A percentile compares a stretch with the other conserved stretches of the same genome.
These are phyloP conservation scores for Lepidocyrtoides sp. DNA, from an alignment of 2,888 invertebrate genomes.

Conservation along the genomic window DNA sequence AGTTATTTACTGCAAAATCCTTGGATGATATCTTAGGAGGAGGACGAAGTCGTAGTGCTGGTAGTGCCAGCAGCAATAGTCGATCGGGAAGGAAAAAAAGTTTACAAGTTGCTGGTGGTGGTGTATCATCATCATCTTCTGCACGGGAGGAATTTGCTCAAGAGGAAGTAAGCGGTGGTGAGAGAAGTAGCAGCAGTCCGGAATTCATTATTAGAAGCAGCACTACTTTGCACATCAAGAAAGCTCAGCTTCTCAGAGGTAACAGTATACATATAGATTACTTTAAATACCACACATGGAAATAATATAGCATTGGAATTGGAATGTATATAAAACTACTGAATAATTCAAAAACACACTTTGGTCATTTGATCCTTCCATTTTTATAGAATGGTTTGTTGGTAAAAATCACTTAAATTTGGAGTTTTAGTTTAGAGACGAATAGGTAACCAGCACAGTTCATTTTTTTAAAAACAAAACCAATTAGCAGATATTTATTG, in stretches of 20 bases:
- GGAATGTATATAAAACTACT: too few species aligned
- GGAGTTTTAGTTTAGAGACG: too few species aligned
- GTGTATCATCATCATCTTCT: conserved; percentile 55
- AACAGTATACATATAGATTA: background rate
- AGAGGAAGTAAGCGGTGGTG: conserved; percentile 60
- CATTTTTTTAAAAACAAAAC: too few species aligned
- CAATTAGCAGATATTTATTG: too few species aligned
- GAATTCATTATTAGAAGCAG: conserved; percentile 43
- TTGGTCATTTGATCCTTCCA: too few species aligned
- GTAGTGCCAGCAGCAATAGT: conserved; percentile 25
- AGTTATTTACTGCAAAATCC: conserved; percentile 85
- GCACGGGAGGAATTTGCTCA: conserved; percentile 39
- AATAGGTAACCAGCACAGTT: too few species aligned
- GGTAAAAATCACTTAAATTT: too few species aligned
- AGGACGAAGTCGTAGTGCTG: conserved; percentile 57
- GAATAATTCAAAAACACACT: too few species aligned
- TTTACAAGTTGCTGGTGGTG: conserved; percentile 50
- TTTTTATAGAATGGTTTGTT: too few species aligned
- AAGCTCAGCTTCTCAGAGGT: conserved; percentile 72
- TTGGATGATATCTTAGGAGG: conserved; percentile 84
- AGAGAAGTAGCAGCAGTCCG: conserved; percentile 71
- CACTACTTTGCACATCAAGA: conserved; percentile 45
- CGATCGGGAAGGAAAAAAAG: conserved; percentile 55
- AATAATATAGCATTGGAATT: background rate
- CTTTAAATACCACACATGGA: background rate